These are phyloP conservation scores for Iguana delicatissima DNA, from an alignment of 2,797 vertebrate species.

Conservation along the genomic window DNA sequence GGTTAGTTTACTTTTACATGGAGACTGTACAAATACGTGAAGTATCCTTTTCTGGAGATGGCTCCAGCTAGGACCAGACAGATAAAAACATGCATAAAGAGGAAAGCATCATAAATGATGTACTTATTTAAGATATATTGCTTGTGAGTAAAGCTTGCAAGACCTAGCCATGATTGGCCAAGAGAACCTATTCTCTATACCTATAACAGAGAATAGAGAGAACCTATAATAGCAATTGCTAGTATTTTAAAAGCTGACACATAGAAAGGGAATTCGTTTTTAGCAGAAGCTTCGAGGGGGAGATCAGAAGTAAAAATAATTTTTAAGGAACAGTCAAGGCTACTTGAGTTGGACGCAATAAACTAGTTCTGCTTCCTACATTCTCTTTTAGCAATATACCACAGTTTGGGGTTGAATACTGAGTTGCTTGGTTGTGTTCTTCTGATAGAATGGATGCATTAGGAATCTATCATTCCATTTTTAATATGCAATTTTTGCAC, in stretches of 20 bases:
- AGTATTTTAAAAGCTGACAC: not conserved
- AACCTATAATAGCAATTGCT: not conserved
- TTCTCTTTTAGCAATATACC: no score
- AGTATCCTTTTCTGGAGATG: not conserved
- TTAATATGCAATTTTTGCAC: no score
- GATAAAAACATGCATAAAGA: not conserved
- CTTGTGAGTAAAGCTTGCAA: not conserved
- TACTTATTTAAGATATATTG: not conserved
- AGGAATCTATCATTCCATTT: no score
- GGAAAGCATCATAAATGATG: not conserved
- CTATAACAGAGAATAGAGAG: no score
- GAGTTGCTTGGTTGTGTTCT: not conserved
- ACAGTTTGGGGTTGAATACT: no score
- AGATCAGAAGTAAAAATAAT: not conserved
- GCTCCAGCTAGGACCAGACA: not conserved
- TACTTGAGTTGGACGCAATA: not conserved
- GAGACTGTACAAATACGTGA: not conserved
- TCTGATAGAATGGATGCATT: not conserved
- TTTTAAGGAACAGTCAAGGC: not conserved
- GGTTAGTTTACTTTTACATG: not conserved
- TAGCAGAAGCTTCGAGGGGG: not conserved
- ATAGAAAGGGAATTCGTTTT: not conserved
- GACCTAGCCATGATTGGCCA: not conserved
- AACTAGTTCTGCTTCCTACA: not conserved
- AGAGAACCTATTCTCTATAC: not conserved